phyloP scores from a whole-genome alignment of 2,888 invertebrate species.

The Acanthosepion esculentum region DNA sequence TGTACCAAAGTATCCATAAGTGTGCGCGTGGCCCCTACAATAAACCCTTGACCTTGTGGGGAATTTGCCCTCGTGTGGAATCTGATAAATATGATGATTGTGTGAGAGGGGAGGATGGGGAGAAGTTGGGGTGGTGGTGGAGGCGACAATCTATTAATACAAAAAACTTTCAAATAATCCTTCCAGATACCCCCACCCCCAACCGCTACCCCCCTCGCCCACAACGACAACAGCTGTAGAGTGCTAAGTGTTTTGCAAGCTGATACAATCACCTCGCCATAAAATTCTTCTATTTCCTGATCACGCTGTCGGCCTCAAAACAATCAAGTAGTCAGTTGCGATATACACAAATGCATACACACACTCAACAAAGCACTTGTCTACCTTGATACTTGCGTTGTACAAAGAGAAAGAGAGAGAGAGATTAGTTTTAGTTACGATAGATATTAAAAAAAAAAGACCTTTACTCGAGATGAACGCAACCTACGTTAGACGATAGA shows the following conservation, averaged over 20 bases:
- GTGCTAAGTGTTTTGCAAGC: neutral
- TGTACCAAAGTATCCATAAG: too few species aligned
- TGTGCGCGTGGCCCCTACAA: too few species aligned
- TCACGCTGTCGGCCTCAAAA: neutral
- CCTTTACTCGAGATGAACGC: neutral
- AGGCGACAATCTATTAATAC: neutral
- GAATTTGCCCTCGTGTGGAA: too few species aligned
- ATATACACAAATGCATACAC: neutral
- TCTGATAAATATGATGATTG: neutral
- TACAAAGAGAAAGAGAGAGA: neutral
- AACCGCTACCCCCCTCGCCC: neutral
- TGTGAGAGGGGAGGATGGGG: neutral
- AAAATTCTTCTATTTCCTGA: neutral
- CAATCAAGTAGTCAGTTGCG: neutral
- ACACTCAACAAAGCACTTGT: neutral
- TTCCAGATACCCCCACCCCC: neutral
- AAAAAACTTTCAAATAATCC: constrained; percentile 9
- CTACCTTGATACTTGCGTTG: neutral
- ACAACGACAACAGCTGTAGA: neutral
- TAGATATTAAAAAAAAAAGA: too few species aligned
- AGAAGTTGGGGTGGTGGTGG: neutral
- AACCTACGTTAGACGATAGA: neutral
- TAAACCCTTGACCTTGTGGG: too few species aligned
- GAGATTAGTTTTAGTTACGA: too few species aligned
- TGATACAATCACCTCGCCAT: neutral